Percentiles rank a stretch among this genome's conserved stretches.
These are phyloP conservation scores for Nymphalis io DNA, from an alignment of 1,140 invertebrate species.

Conservation along the genomic window DNA sequence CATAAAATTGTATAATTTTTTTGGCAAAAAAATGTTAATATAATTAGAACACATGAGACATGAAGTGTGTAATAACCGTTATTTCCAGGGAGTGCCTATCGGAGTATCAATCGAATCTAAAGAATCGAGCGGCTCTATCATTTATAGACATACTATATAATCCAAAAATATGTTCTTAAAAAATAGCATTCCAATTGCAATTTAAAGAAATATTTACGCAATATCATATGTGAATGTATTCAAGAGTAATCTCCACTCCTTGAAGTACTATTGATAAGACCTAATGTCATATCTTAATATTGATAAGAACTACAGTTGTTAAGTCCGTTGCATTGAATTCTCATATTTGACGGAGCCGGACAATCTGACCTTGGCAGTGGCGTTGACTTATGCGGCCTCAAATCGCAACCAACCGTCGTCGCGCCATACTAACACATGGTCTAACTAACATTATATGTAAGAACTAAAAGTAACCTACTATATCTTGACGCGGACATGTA, in stretches of 20 bases:
- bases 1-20: too few relatives aligned
- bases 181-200: background rate
- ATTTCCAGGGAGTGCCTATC: too few relatives aligned
- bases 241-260: background rate
- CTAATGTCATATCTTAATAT: constrained; percentile 16
- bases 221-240: background rate
- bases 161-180: too few relatives aligned
- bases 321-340: constrained; percentile 48
- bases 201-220: background rate
- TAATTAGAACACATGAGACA: too few relatives aligned
- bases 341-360: constrained; percentile 54
- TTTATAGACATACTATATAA: too few relatives aligned
- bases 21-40: too few relatives aligned
- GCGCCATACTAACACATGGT: constrained; percentile 32
- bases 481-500: constrained; percentile 14
- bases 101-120: too few relatives aligned
- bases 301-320: constrained; percentile 18
- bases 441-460: constrained; percentile 20
- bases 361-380: constrained; percentile 68
- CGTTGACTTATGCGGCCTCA: constrained; percentile 70
- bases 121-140: too few relatives aligned
- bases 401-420: constrained; percentile 57
- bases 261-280: constrained; percentile 27
- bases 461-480: background rate
- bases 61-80: too few relatives aligned